A percentile compares a stretch with the other conserved stretches of the same genome.
phyloP scores from a whole-genome alignment of 2,888 invertebrate genomes.

The Uropetala carovei region DNA sequence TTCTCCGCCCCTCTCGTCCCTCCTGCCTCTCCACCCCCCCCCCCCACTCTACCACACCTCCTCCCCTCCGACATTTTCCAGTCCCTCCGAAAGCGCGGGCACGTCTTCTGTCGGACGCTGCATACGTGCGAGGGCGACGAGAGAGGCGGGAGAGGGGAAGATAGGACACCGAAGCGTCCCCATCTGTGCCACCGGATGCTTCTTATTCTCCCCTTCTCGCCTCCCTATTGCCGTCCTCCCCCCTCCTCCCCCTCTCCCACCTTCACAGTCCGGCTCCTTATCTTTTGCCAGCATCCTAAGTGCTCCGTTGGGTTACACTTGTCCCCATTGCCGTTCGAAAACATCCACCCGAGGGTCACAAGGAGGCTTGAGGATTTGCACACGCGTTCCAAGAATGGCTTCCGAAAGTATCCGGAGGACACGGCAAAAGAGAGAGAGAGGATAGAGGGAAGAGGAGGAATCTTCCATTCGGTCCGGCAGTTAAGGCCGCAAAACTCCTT shows the following conservation, averaged over 20 bases:
- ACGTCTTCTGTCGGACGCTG: background rate
- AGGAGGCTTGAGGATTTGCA: background rate
- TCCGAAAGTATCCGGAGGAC: slow-evolving; percentile 32
- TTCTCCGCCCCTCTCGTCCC: no score
- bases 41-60: no score
- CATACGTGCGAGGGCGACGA: background rate
- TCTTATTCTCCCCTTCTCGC: background rate
- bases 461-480: slow-evolving; percentile 32
- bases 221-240: background rate
- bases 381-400: background rate
- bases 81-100: background rate
- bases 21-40: no score
- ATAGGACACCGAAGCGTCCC: no score
- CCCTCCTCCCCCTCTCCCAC: background rate
- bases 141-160: background rate
- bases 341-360: background rate
- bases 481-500: slow-evolving; percentile 18
- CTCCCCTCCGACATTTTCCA: no score
- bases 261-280: background rate
- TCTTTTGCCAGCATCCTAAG: background rate
- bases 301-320: slow-evolving; percentile 1
- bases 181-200: no score
- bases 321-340: background rate
- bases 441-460: background rate
- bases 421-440: background rate